Evolutionary conservation across 2,113 vertebrate species (phyloP).

Genomic region (Engystomops pustulosus): DNA sequence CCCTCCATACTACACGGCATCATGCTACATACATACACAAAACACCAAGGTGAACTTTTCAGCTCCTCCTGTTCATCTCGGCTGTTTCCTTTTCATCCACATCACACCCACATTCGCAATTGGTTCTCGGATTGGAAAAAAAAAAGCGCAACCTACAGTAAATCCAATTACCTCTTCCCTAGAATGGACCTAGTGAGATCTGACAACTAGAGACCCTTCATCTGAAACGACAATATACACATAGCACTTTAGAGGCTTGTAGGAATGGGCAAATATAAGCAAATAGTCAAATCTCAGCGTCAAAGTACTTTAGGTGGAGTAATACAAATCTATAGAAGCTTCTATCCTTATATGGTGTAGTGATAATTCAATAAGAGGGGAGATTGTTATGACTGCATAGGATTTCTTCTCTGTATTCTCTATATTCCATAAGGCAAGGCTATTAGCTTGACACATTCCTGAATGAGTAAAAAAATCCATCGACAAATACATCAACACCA

Average conservation of each 20-base stretch:
- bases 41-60: conserved; percentile 22
- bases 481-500: neutral
- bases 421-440: neutral
- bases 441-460: neutral
- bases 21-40: neutral
- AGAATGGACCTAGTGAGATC: conserved; percentile 27
- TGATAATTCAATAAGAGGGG: conserved; percentile 10
- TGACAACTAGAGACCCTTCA: conserved; percentile 30
- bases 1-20: no score
- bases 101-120: conserved; percentile 52
- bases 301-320: neutral
- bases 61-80: neutral
- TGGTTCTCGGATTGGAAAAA: conserved; percentile 43
- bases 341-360: neutral
- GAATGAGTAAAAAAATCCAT: neutral
- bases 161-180: conserved; percentile 47
- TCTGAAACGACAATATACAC: neutral
- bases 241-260: neutral
- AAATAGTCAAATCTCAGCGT: neutral
- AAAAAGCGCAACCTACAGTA: neutral
- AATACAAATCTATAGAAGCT: neutral
- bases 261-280: neutral
- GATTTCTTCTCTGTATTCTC: neutral
- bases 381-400: neutral
- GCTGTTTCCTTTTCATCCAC: conserved; percentile 4